These are phyloP conservation scores for Conops quadrifasciatus DNA, from an alignment of 2,888 invertebrate species.

Conservation along the genomic window DNA sequence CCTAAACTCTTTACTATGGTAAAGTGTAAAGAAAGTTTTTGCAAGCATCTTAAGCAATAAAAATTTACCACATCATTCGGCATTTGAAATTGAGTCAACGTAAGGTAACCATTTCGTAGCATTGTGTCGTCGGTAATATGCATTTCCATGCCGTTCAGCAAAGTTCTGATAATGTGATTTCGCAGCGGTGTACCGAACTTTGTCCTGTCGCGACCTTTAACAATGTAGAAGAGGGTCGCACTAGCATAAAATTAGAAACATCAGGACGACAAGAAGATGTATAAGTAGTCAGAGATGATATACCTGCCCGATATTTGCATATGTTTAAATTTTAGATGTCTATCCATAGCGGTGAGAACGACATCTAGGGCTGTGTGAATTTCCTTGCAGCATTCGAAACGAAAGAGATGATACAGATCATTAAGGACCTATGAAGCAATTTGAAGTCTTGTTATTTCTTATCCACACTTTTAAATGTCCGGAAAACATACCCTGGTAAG, in stretches of 20 bases:
- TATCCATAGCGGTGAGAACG: conserved; percentile 89
- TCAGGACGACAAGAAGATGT: not conserved
- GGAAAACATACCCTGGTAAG: conserved; percentile 67
- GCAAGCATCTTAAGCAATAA: no score
- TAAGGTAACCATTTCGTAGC: conserved; percentile 96
- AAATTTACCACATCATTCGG: conserved; percentile 86
- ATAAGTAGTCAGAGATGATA: conserved; percentile 28
- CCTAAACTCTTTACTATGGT: not conserved
- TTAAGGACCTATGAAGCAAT: conserved; percentile 77
- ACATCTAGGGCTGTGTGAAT: conserved; percentile 79
- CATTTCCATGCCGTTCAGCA: conserved; percentile 88
- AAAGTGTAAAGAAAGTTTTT: not conserved
- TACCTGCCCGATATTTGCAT: conserved; percentile 93
- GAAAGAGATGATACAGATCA: conserved; percentile 87
- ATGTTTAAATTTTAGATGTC: conserved; percentile 84
- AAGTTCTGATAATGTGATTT: conserved; percentile 79
- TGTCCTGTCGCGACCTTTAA: conserved; percentile 83
- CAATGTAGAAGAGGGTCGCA: conserved; percentile 93
- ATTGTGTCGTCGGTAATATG: conserved; percentile 88
- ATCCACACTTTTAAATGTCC: not conserved
- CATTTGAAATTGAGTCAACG: conserved; percentile 93
- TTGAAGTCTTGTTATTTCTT: not conserved
- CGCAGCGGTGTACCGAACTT: conserved; percentile 78
- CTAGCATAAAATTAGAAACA: conserved; percentile 57
- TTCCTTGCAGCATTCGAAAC: conserved; percentile 81